Conservation (phyloP, 1,140 invertebrate species). For the Anoplophora glabripennis region DNA sequence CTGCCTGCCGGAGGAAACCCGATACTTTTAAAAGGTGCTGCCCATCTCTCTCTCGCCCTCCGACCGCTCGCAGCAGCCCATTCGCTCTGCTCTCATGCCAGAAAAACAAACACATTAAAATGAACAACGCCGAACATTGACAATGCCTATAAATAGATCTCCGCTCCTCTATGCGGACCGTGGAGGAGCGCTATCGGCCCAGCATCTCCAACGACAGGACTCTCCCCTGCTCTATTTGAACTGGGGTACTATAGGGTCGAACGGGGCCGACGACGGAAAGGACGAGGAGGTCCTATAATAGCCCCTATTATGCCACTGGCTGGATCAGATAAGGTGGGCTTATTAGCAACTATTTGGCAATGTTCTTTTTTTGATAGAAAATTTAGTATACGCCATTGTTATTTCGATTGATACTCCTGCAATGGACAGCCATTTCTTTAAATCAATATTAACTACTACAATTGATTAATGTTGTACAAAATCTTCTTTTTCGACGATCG, state of each 20-base stretch:
- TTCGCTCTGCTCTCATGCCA: conserved; percentile 35
- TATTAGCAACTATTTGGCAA: too few species aligned
- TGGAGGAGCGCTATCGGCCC: conserved; percentile 39
- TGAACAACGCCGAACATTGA: conserved; percentile 47
- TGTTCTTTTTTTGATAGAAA: too few species aligned
- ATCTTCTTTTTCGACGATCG: too few species aligned
- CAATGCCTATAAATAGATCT: conserved; percentile 50
- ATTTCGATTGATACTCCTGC: too few species aligned
- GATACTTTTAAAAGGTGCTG: conserved; percentile 46
- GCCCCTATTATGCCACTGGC: too few species aligned
- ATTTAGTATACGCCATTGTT: too few species aligned
- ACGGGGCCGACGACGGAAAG: neutral
- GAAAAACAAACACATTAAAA: conserved; percentile 50
- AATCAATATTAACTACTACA: too few species aligned
- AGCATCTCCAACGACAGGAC: conserved; percentile 30
- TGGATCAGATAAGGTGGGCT: too few species aligned
- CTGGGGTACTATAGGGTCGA: conserved; percentile 8
- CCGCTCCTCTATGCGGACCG: conserved; percentile 44
- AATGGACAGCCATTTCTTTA: too few species aligned
- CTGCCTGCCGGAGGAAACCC: conserved; percentile 45
- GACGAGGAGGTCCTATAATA: too few species aligned
- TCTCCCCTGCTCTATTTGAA: conserved; percentile 12
- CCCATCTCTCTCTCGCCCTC: conserved; percentile 30
- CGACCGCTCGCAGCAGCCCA: conserved; percentile 1
- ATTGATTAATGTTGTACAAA: too few species aligned